These are phyloP conservation scores for Drosophila prosaltans DNA, from an alignment of 1,140 invertebrate species.

Conservation along the genomic window DNA sequence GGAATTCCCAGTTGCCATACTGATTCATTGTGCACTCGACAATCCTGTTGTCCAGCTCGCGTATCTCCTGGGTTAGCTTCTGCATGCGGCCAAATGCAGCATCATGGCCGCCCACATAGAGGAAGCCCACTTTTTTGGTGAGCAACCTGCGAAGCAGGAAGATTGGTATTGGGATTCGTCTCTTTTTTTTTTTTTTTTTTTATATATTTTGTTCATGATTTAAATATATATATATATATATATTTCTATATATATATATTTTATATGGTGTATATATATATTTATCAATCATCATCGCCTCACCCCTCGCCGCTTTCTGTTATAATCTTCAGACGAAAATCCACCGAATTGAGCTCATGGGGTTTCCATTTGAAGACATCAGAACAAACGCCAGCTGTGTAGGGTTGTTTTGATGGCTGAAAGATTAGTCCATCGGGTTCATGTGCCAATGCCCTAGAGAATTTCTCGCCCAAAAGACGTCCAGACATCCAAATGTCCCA, in stretches of 20 bases:
- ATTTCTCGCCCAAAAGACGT: conserved; percentile 92
- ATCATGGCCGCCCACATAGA: conserved; percentile 90
- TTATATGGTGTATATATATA: not conserved
- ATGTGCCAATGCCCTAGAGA: conserved; percentile 92
- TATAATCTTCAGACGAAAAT: conserved; percentile 95
- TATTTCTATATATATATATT: not conserved
- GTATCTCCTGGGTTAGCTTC: conserved; percentile 90
- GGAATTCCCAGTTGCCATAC: conserved; percentile 93
- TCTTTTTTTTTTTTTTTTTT: conserved; percentile 4
- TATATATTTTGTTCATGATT: too few relatives aligned
- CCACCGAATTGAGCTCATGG: conserved; percentile 95
- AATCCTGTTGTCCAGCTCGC: conserved; percentile 95
- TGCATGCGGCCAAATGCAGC: conserved; percentile 88
- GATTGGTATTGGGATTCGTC: not conserved
- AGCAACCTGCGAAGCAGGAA: conserved; percentile 66
- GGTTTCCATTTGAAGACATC: conserved; percentile 99
- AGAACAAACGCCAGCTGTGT: conserved; percentile 91
- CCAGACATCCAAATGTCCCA: conserved; percentile 90
- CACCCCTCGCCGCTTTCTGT: conserved; percentile 88
- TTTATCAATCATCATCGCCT: conserved; percentile 20
- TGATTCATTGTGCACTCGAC: conserved; percentile 95
- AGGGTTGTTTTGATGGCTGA: conserved; percentile 94
- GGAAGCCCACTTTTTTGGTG: conserved; percentile 87
- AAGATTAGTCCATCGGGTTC: conserved; percentile 99
- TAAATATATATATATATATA: too few relatives aligned